Percentiles rank a stretch among this genome's conserved stretches.
phyloP scores from a whole-genome alignment of 2,113 vertebrate genomes.

The Chiloscyllium plagiosum region DNA sequence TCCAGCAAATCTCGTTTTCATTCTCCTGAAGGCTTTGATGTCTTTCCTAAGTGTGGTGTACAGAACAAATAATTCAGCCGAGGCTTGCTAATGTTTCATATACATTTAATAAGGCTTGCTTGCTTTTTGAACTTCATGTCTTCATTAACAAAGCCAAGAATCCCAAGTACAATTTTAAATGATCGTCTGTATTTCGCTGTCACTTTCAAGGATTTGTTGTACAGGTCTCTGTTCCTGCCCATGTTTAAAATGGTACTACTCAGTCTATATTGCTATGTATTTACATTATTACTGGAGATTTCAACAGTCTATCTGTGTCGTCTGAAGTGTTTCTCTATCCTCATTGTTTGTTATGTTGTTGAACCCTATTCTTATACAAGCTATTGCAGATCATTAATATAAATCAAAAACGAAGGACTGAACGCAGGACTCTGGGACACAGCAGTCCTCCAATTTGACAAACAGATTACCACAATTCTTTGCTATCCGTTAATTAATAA shows the following conservation, averaged over 20 bases:
- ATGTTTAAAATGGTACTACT: neutral
- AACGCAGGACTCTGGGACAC: neutral
- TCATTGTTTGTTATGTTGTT: neutral
- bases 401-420: neutral
- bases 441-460: neutral
- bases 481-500: neutral
- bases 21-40: neutral
- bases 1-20: neutral
- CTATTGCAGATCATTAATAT: neutral
- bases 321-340: neutral
- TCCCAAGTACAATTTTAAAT: neutral
- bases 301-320: neutral
- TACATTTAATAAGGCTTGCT: neutral
- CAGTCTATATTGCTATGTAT: neutral
- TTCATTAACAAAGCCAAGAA: neutral
- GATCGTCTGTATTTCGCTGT: neutral
- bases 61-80: neutral
- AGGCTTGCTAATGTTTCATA: neutral
- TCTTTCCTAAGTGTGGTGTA: neutral
- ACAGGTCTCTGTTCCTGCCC: neutral
- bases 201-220: too few species aligned
- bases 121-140: neutral
- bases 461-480: neutral
- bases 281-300: neutral
- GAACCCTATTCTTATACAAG: neutral